Conservation (phyloP, 2,113 vertebrate species). For the Nibea coibor region DNA sequence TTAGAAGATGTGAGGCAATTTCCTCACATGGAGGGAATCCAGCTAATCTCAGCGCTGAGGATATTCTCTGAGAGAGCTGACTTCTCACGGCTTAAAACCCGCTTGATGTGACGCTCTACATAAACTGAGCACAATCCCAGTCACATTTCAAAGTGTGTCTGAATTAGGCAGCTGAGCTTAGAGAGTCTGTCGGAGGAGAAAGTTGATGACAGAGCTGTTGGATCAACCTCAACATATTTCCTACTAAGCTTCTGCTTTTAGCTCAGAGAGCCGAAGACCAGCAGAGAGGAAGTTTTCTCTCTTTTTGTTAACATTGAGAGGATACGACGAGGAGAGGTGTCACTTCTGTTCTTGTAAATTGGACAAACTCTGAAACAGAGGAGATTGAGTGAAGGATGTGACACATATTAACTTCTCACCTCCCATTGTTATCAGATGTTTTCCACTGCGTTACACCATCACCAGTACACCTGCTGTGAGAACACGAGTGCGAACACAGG, state of each 20-base stretch:
- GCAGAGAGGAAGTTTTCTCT: too few species aligned
- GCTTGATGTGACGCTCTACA: slow-evolving; percentile 32
- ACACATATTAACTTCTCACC: background rate
- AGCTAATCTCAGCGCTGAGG: slow-evolving; percentile 46
- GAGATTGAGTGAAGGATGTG: background rate
- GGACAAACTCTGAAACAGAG: too few species aligned
- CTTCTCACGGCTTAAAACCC: slow-evolving; percentile 34
- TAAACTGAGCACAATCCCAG: slow-evolving; percentile 15
- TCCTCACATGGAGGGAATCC: slow-evolving; percentile 34
- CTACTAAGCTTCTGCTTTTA: slow-evolving; percentile 7
- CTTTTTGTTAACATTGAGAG: too few species aligned
- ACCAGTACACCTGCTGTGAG: background rate
- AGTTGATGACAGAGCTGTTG: slow-evolving; percentile 18
- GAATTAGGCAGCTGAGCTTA: slow-evolving; percentile 16
- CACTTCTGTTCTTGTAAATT: background rate
- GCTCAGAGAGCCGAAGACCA: background rate
- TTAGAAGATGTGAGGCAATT: slow-evolving; percentile 36
- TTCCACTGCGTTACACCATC: background rate
- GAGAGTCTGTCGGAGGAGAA: slow-evolving; percentile 16
- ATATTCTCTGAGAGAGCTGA: slow-evolving; percentile 8
- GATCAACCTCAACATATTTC: slow-evolving; percentile 8
- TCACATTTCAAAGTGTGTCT: slow-evolving; percentile 44
- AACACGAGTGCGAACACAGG: background rate
- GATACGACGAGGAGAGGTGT: too few species aligned
- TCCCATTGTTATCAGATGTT: background rate